phyloP scores from a whole-genome alignment of 2,888 invertebrate species.

The Psylliodes chrysocephalus region DNA sequence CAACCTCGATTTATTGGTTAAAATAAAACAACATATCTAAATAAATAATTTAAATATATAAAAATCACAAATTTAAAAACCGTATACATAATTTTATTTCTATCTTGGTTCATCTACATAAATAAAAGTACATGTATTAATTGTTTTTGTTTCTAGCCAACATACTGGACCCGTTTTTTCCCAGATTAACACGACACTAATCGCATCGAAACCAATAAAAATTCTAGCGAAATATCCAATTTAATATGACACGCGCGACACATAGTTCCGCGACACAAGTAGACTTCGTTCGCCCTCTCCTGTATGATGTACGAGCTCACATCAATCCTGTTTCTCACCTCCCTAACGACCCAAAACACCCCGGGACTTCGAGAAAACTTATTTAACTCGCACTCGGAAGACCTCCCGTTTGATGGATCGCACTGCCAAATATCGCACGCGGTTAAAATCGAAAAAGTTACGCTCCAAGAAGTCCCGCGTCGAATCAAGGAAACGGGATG shows the following conservation, averaged over 20 bases:
- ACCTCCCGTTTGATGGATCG: constrained; percentile 40
- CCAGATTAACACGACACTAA: constrained; percentile 2
- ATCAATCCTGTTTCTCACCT: constrained; percentile 45
- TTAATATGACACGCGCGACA: constrained; percentile 33
- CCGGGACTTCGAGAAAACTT: constrained; percentile 37
- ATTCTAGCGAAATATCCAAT: constrained; percentile 36
- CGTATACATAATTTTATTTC: too few relatives aligned
- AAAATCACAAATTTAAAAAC: too few relatives aligned
- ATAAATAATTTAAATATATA: too few relatives aligned
- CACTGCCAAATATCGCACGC: constrained; percentile 33
- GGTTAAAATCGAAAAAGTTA: constrained; percentile 27
- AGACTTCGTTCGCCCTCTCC: constrained; percentile 27
- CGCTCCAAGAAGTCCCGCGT: constrained; percentile 1
- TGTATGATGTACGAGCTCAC: constrained; percentile 47
- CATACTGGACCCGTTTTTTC: neutral
- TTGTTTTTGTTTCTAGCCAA: neutral
- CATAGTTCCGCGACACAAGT: constrained; percentile 27
- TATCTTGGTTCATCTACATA: too few relatives aligned
- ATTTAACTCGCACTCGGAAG: constrained; percentile 38
- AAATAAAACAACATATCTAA: too few relatives aligned
- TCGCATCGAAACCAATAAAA: constrained; percentile 25
- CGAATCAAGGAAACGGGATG: neutral
- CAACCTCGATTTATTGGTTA: too few relatives aligned
- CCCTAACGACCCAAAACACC: constrained; percentile 45
- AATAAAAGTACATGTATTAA: too few relatives aligned